Conservation (phyloP, 2,888 invertebrate species). For the Acleris holmiana region DNA sequence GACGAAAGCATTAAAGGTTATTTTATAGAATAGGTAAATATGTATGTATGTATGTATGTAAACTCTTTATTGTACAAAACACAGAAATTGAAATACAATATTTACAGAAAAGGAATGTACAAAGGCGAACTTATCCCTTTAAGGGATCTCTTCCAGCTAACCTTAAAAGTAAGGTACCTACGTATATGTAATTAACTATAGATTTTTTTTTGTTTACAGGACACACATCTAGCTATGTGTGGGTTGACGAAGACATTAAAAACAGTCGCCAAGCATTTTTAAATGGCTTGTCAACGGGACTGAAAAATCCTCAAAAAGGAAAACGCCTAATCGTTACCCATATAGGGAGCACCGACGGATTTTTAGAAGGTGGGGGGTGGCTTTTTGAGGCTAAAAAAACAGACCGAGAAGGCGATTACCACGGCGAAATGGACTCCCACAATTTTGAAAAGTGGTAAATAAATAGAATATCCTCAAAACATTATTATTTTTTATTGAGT, state of each 20-base stretch:
- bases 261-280: constrained; percentile 38
- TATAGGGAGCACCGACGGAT: constrained; percentile 41
- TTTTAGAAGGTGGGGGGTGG: constrained; percentile 39
- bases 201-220: constrained; percentile 11
- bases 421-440: constrained; percentile 40
- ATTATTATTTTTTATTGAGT: no score
- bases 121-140: no score
- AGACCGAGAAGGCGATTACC: constrained; percentile 33
- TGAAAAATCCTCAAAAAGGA: constrained; percentile 40
- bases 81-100: no score
- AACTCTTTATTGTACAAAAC: no score
- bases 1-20: no score
- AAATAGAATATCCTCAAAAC: not conserved
- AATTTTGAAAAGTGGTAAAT: constrained; percentile 41
- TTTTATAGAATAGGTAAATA: no score
- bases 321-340: constrained; percentile 41
- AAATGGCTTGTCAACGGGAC: constrained; percentile 36
- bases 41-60: no score
- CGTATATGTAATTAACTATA: not conserved
- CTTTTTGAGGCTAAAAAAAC: constrained; percentile 42
- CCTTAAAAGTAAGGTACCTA: no score
- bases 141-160: no score
- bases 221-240: constrained; percentile 28
- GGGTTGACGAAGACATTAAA: constrained; percentile 32
- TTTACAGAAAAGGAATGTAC: no score